phyloP scores from a whole-genome alignment of 2,113 vertebrate genomes.

The Zingel zingel region DNA sequence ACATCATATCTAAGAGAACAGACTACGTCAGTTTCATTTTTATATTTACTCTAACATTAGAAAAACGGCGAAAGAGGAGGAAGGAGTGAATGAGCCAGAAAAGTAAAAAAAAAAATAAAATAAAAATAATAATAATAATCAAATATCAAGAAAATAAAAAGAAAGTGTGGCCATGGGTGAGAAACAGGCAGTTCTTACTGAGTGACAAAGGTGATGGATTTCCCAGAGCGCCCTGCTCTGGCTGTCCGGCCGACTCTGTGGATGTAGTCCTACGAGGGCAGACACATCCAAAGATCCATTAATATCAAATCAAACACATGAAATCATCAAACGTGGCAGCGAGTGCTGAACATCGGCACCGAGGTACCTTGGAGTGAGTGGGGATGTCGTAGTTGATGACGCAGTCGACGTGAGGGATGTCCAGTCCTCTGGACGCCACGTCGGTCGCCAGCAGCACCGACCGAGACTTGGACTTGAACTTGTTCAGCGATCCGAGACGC shows the following conservation, averaged over 20 bases:
- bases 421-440: slow-evolving; percentile 95
- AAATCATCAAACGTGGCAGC: not conserved
- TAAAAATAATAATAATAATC: not conserved
- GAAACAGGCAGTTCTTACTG: slow-evolving; percentile 85
- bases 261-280: slow-evolving; percentile 92
- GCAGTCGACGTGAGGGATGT: slow-evolving; percentile 98
- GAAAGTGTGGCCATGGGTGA: not conserved
- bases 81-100: no score
- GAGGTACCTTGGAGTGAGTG: slow-evolving; percentile 94
- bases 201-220: slow-evolving; percentile 97
- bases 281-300: not conserved
- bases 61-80: not conserved
- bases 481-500: slow-evolving; percentile 94
- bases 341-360: not conserved
- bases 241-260: slow-evolving; percentile 97
- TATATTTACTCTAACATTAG: not conserved
- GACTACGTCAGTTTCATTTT: not conserved
- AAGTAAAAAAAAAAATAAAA: no score
- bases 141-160: not conserved
- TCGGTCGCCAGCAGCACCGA: slow-evolving; percentile 96
- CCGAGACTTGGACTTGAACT: slow-evolving; percentile 97
- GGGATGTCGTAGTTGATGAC: slow-evolving; percentile 99
- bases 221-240: slow-evolving; percentile 95
- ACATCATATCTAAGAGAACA: slow-evolving; percentile 90
- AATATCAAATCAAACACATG: not conserved